Evolutionary conservation across 2,113 vertebrate genomes (phyloP).

Genomic region (Oncorhynchus tshawytscha): DNA sequence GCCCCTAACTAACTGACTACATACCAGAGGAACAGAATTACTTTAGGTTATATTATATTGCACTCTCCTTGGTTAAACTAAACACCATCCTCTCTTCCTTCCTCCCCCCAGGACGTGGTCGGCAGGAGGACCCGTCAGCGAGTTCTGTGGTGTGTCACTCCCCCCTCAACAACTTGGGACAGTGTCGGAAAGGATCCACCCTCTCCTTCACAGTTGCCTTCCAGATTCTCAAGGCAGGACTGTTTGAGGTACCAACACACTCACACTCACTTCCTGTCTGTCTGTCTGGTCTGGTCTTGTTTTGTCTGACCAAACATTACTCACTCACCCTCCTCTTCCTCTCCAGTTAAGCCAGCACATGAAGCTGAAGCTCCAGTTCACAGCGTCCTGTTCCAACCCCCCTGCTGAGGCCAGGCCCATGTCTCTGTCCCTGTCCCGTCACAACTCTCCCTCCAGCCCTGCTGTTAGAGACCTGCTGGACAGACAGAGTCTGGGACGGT

Average conservation of each 20-base stretch:
- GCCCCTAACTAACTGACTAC: background rate
- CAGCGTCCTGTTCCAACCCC: slow-evolving; percentile 74
- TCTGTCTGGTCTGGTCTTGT: too few relatives aligned
- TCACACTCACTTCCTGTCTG: too few relatives aligned
- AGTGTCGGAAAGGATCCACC: slow-evolving; percentile 79
- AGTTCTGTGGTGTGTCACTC: slow-evolving; percentile 54
- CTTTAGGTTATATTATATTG: background rate
- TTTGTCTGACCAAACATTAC: too few relatives aligned
- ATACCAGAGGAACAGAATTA: background rate
- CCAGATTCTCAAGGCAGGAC: slow-evolving; percentile 77
- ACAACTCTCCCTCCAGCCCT: slow-evolving; percentile 78
- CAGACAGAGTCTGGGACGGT: slow-evolving; percentile 76
- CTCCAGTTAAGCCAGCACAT: slow-evolving; percentile 83
- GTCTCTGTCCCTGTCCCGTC: slow-evolving; percentile 73
- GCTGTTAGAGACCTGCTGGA: slow-evolving; percentile 74
- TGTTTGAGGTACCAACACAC: slow-evolving; percentile 75
- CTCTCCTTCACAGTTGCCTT: slow-evolving; percentile 80
- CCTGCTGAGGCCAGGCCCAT: slow-evolving; percentile 72
- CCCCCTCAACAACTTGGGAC: slow-evolving; percentile 72
- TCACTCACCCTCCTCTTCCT: background rate
- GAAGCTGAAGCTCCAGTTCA: slow-evolving; percentile 87
- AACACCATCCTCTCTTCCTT: background rate
- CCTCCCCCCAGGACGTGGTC: slow-evolving; percentile 26
- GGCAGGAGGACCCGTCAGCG: slow-evolving; percentile 44
- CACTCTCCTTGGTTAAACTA: background rate